A percentile compares a stretch with the other conserved stretches of the same genome.
These are phyloP conservation scores for Melanchra persicariae DNA, from an alignment of 2,888 invertebrate genomes.

Conservation along the genomic window DNA sequence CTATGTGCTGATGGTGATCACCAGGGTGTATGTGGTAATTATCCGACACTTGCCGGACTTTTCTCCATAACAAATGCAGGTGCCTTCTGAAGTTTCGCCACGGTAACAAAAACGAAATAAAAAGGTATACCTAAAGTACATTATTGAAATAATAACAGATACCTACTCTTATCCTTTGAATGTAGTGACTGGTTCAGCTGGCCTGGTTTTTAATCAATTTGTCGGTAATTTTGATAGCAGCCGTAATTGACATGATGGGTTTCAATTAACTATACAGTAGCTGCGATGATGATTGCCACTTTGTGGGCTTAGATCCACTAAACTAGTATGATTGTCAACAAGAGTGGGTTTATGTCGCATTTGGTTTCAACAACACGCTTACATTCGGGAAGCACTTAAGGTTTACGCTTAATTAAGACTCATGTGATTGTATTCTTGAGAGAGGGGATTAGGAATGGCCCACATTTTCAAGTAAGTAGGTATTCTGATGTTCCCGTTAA, in stretches of 20 bases:
- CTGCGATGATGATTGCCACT: constrained; percentile 26
- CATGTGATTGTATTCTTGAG: constrained; percentile 1
- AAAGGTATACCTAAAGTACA: background rate
- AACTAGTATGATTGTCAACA: constrained; percentile 1
- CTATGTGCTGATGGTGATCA: too few relatives aligned
- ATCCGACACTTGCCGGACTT: too few relatives aligned
- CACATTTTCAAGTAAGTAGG: background rate
- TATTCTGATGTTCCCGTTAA: background rate
- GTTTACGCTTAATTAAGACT: too few relatives aligned
- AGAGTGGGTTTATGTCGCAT: constrained; percentile 5
- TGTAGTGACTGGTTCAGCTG: background rate
- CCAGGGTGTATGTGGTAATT: too few relatives aligned
- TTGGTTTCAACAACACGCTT: constrained; percentile 11
- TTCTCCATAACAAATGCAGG: too few relatives aligned
- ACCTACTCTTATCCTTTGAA: background rate
- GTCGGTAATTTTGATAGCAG: constrained; percentile 32
- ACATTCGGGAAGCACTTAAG: background rate
- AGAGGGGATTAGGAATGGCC: background rate
- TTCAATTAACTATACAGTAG: constrained; percentile 45
- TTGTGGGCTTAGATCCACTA: constrained; percentile 5
- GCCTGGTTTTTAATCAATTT: constrained; percentile 11
- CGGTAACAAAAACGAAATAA: too few relatives aligned
- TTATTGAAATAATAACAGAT: constrained; percentile 9
- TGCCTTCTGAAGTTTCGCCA: too few relatives aligned
- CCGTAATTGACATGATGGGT: constrained; percentile 50